Evolutionary conservation across 2,113 vertebrate genomes (phyloP), one percentile per base, ranked within the genome.

Genomic region (Rhinichthys klamathensis): DNA sequence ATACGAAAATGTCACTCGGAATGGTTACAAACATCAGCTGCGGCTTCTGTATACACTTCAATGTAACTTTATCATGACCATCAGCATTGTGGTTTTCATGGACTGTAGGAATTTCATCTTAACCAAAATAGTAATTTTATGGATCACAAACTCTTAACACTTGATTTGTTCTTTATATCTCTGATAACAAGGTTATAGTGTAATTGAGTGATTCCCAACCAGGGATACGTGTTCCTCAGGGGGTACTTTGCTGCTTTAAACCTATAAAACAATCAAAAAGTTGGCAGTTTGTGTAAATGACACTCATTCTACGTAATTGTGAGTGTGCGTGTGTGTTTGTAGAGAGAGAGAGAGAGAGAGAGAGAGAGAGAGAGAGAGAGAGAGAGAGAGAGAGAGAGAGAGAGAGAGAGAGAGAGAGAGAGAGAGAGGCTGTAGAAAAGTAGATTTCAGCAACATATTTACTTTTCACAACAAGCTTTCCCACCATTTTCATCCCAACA

Each of bases 131-230:
- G 51, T 58, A 58, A 7, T 21, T 38, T 38, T 58, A 60, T 58
- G 75, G 30, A 78, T 78, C 11, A 58, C 54, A 58, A 78, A 78
- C 75, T 60, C 30, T 78, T 78, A 16, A 46, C 70, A 73, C 23
- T 25, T 46, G 70, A 15, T 73, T 73, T 73, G 70, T 3, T 73
- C 70, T 73, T 73, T 16, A 44, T 44, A 46, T 73, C 23, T 46
- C 41, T 46, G 41, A 73, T 46, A 46, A 46, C 41, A 41, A 73
- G 12, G 41, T 73, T 46, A 73, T 15, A 44, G 21, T 44, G 35
- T 73, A 44, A 73, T 15, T 73, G 21, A 44, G 35, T 7, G 9
- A 72, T 41, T n/a, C 21, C 35, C 69, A 41, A 10, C 18, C 21
- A 73, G 9, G 70, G 10, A 73, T 25, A 44, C 2, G 38, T 44